phyloP scores from a whole-genome alignment of 2,113 vertebrate species.

The Ceyx margarethae region DNA sequence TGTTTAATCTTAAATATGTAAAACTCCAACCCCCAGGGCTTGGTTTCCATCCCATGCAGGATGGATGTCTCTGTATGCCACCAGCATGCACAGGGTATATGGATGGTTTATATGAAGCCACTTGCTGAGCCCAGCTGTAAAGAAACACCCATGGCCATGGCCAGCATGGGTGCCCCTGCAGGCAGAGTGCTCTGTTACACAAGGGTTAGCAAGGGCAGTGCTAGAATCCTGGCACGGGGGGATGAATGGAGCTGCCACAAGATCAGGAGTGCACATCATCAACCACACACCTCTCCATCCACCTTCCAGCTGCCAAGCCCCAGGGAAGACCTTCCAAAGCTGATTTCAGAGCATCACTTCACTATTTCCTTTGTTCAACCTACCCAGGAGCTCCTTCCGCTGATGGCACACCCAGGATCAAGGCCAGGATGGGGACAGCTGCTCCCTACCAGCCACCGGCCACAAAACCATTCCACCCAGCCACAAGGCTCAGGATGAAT shows the following conservation, averaged over 20 bases:
- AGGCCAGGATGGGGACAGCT: background rate
- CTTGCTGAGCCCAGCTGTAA: background rate
- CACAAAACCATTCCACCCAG: background rate
- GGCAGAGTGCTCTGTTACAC: rapidly evolving
- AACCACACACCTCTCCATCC: background rate
- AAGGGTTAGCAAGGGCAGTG: background rate
- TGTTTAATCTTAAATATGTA: background rate
- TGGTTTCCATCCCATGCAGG: background rate
- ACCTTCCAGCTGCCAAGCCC: background rate
- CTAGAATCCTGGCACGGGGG: background rate
- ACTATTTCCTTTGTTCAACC: background rate
- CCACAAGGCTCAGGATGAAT: rapidly evolving
- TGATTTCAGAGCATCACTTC: background rate
- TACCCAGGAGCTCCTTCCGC: background rate
- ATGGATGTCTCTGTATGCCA: background rate
- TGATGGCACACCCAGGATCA: rapidly evolving
- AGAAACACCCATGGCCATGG: rapidly evolving
- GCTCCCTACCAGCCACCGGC: background rate
- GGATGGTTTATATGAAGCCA: background rate
- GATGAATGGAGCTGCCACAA: rapidly evolving
- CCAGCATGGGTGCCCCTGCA: background rate
- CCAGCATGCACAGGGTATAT: background rate
- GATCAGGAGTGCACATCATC: background rate
- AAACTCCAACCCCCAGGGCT: background rate
- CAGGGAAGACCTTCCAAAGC: background rate